Base-by-base conservation (phyloP, 2,888 invertebrate species). In the Protophormia terraenovae region DNA sequence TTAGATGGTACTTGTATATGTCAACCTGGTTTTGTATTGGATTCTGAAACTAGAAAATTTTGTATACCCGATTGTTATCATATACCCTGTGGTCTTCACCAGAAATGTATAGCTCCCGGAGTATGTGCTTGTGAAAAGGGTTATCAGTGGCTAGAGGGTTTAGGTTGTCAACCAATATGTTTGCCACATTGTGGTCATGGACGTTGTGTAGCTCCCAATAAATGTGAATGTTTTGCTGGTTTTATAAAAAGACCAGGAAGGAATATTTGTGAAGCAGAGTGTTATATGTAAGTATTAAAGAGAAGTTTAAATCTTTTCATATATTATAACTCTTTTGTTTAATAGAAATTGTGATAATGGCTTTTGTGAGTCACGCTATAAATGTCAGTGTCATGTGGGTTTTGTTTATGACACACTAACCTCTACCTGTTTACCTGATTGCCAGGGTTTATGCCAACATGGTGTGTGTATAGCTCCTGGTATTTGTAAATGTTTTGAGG, bases 1-100 rank as follows among this genome's bases (percentile, higher is more conserved):
- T 92, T 94, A 0, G 93, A 94, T 62, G 94, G 94, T 0, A 93
- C 93, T 41, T 96, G 96, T 85, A 92, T 94, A 7, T 97, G 97
- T 89, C 94, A 90, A 2, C 55, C 64, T 0, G 91, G 92, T 10
- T 92, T 89, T 75, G 73, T 50, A 0, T 84, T 92, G 22, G 91
- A 92, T 71, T 87, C 86, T 3, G 88, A 89, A 94, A 89, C 90
- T 0, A 89, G 89, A 0, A 88, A 88, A 35, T 91, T 89, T 78
- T 93, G 93, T 75, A 84, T 89, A 0, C 90, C 94, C 1, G 86
- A 89, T 3, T 92, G 91, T 41, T 62, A 82, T 3, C 83, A 85
- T 91, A 47, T 76, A 41, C 94, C 58, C 93, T 92, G 91, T 72
- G 92, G 91, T 22, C 89, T 89, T 2, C 89, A 92, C 73, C 89